Percentiles rank a stretch among this genome's conserved stretches.
phyloP scores from a whole-genome alignment of 2,113 vertebrate species.

The Thunnus maccoyii region DNA sequence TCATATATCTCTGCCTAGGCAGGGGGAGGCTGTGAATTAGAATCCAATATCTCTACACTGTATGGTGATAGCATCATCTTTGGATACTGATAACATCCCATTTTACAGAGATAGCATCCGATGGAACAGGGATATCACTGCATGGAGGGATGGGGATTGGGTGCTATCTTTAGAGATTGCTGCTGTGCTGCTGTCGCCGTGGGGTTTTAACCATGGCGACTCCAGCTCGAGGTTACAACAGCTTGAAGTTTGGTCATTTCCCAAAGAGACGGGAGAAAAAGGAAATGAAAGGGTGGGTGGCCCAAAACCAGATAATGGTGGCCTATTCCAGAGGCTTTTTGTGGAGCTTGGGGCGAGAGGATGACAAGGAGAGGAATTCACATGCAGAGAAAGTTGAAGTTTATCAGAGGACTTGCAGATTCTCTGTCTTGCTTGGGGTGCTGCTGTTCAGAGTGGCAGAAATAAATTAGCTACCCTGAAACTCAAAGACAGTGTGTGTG shows the following conservation, averaged over 20 bases:
- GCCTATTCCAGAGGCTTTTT: slow-evolving; percentile 24
- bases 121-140: slow-evolving; percentile 64
- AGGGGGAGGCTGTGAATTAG: slow-evolving; percentile 61
- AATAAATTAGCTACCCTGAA: slow-evolving; percentile 54
- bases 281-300: slow-evolving; percentile 49
- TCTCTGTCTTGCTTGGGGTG: slow-evolving; percentile 37
- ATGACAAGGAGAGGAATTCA: slow-evolving; percentile 40
- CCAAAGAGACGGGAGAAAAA: slow-evolving; percentile 28
- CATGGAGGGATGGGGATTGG: slow-evolving; percentile 58
- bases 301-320: slow-evolving; percentile 49
- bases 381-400: slow-evolving; percentile 34
- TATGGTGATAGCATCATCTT: slow-evolving; percentile 71
- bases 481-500: slow-evolving; percentile 19
- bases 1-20: slow-evolving; percentile 55
- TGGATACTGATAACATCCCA: slow-evolving; percentile 73
- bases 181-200: slow-evolving; percentile 31
- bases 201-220: slow-evolving; percentile 42
- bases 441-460: slow-evolving; percentile 45
- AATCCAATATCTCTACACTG: slow-evolving; percentile 72
- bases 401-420: slow-evolving; percentile 60
- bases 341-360: slow-evolving; percentile 12
- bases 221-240: slow-evolving; percentile 36
- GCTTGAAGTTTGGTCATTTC: slow-evolving; percentile 61
- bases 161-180: slow-evolving; percentile 57
- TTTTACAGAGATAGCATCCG: slow-evolving; percentile 75